Base-by-base conservation (phyloP, 2,888 invertebrate genomes). In the Vandiemenella viatica region DNA sequence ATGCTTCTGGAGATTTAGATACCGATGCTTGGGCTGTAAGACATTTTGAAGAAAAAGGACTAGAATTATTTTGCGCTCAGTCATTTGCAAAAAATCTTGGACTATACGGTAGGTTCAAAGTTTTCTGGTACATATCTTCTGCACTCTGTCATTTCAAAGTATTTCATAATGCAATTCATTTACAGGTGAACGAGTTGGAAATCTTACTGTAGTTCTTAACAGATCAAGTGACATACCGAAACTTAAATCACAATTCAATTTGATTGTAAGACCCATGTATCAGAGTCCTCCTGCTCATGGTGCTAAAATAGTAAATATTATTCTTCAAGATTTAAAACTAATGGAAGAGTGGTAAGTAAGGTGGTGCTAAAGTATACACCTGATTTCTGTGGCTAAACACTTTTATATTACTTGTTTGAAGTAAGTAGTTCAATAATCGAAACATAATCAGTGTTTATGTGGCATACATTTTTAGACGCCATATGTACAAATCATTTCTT, bases 11-110 rank as follows among this genome's bases (percentile, higher is more conserved):
- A n/a, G 44, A 48, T 37, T 3, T 48, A 2, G 43, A 43, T 8
- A 20, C 21, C n/a, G 48, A 48, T 38, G 44, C 38, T 4, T 48
- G 48, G 48, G 37, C 48, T 17, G 48, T 48, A 6, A 6, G 48
- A 23, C 43, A 43, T 22, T 48, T 48, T n/a, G 43, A 23, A 5
- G 22, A 44, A 6, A 19, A 37, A 38, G 47, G 48, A 1, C 23
- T 48, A 8, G 48, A 48, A 16, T 17, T 48, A 21, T 21, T 48
- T 7, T 17, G 42, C 17, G 38, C 48, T 7, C 44, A 48, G 22
- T 32, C 48, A 16, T 44, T 48, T 13, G 37, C 48, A 6, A 43
- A 44, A 38, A 44, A 43, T 8, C 13, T 43, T 17, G 44, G 48
- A 16, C 23, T 44, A 21, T 48, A 48, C 17, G 19, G 48, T 48